Base-by-base conservation (phyloP, 2,888 invertebrate species). In the Sipunculus nudus region DNA sequence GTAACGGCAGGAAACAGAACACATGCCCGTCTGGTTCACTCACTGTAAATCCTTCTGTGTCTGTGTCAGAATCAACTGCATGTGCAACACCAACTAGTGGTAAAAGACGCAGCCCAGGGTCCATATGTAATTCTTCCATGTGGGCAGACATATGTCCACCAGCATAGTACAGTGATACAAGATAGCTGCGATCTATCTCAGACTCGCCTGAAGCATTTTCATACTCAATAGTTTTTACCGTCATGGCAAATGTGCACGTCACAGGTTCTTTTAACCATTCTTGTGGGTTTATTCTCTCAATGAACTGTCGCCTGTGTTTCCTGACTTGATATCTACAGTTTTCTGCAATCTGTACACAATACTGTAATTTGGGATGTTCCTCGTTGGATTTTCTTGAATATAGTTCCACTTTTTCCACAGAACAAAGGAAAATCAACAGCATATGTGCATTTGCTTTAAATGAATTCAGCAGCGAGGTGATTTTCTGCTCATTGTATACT, bases 1-100 rank as follows among this genome's bases (percentile, higher is more conserved):
- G 79, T n/a, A 80, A 64, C 19, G 80, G 80, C 21, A 81, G 67
- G 56, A 79, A 78, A 55, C 79, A 79, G 60, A 77, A 80, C 4
- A 78, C 65, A 29, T 79, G 78, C 16, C 80, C 78, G 32, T 56
- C 54, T 8, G 65, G 68, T 10, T 45, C 46, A 16, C 23, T 13
- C 13, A 47, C 55, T 28, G 49, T 47, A 26, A 26, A 29, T 13
- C n/a, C 5, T 2, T 50, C 43, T 10, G 32, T 28, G 6, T 40
- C 39, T 16, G 32, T 29, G 19, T 39, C 45, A 5, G 23, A 19
- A 3, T 57, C 48, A 13, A 72, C 10, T 2, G 63, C 61, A 46
- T 68, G 47, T 3, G 76, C 75, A 10, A 67, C 60, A 16, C 75
- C 73, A 21, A 74, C 75, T 46, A 67, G 60, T 0, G 76, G 76